Percentiles rank a stretch among this genome's conserved stretches.
These are phyloP conservation scores for Epinephelus cyanopodus DNA, from an alignment of 2,113 vertebrate species.

Conservation along the genomic window DNA sequence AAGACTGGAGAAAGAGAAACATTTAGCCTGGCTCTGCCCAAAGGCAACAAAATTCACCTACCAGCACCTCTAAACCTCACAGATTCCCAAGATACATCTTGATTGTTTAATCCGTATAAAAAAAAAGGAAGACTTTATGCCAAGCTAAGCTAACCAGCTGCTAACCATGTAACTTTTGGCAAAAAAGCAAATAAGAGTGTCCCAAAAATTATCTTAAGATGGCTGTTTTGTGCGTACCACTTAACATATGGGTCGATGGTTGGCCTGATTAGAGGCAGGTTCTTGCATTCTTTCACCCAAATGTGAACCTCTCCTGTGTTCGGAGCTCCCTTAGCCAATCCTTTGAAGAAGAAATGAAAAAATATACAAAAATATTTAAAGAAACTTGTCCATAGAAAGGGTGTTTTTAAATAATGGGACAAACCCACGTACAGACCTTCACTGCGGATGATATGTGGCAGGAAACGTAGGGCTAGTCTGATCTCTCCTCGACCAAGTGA, in stretches of 20 bases:
- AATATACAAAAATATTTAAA: neutral
- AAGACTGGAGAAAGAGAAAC: neutral
- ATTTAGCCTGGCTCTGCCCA: neutral
- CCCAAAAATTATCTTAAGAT: neutral
- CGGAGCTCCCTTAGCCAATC: slow-evolving; percentile 80
- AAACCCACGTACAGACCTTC: slow-evolving; percentile 54
- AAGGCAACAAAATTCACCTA: neutral
- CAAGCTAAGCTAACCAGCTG: too few relatives aligned
- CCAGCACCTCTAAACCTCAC: too few relatives aligned
- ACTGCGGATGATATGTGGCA: slow-evolving; percentile 89
- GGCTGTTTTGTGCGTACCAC: slow-evolving; percentile 85
- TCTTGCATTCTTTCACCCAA: slow-evolving; percentile 95
- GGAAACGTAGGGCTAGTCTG: slow-evolving; percentile 92
- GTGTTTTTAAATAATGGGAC: neutral
- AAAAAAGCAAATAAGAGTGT: neutral
- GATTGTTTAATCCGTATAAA: too few relatives aligned
- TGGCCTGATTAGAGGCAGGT: slow-evolving; percentile 88
- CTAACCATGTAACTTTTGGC: neutral
- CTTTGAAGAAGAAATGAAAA: slow-evolving; percentile 33
- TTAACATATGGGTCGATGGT: slow-evolving; percentile 94
- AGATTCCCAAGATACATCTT: neutral
- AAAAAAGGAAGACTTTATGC: too few relatives aligned
- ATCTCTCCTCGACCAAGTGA: slow-evolving; percentile 90
- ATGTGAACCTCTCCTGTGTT: slow-evolving; percentile 94
- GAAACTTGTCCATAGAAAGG: neutral